Evolutionary conservation across 2,888 invertebrate genomes (phyloP), one percentile per base, ranked within the genome.

Genomic region (Allolobophora icterica): DNA sequence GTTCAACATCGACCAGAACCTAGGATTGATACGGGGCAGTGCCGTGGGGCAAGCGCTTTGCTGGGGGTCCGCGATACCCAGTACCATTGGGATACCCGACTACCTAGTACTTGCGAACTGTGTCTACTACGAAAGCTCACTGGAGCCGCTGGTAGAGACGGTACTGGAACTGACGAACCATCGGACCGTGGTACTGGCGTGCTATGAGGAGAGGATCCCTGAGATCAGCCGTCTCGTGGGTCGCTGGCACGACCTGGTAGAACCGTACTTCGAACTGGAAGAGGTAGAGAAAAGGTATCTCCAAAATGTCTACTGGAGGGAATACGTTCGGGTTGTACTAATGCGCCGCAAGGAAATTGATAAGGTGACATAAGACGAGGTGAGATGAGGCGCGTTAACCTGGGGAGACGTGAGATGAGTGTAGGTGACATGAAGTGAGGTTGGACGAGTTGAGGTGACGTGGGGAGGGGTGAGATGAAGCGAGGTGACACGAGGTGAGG

Each of bases 121-220:
- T 93, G 94, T 96, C 90, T 96, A 96, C 93, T 96, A 96, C 94
- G 95, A 92, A 71, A 45, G 91, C 40, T 90, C 95, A 21, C 92
- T 96, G 33, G 94, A 96, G 92, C 96, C 96, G 13, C 95, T 97
- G 89, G 95, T 97, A 91, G 95, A 96, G 93, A 97, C 97, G 21
- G 94, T 97, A 90, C 95, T 95, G 93, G 94, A 95, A 92, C 94
- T 96, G 34, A 95, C 96, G 91, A 94, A 94, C 58, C 95, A 95
- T 90, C 95, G 96, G 90, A 96, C 96, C n/a, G 96, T 96, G 93
- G 96, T 97, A 90, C 96, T 97, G 93, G 95, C 97, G 92, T 96
- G 96, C 92, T 97, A 97, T 95, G 97, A 97, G 95, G 95, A 97
- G 93, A 95, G 97, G 93, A 96, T 97, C 92, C 35, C 35, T 19